phyloP scores from a whole-genome alignment of 2,113 vertebrate genomes.

The Piaya cayana region DNA sequence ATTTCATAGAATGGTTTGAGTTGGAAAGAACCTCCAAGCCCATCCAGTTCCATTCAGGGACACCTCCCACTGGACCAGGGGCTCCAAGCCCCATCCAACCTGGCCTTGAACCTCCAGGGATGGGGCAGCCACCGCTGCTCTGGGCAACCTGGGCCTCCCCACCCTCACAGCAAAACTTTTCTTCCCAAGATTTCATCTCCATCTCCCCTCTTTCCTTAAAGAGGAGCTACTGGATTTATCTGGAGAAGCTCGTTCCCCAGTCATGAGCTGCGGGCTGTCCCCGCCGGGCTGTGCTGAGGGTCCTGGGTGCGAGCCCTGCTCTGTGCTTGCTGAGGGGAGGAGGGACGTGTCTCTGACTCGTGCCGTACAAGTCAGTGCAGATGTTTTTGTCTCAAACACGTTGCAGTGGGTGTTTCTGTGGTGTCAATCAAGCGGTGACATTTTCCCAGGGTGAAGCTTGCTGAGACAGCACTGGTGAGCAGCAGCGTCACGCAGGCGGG shows the following conservation, averaged over 20 bases:
- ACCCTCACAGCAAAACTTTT: too few species aligned
- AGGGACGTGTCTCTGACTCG: background rate
- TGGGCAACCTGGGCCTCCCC: too few species aligned
- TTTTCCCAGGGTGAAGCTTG: slow-evolving; percentile 48
- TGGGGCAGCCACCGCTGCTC: too few species aligned
- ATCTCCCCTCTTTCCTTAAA: too few species aligned
- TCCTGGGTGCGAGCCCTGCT: background rate
- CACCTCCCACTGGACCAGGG: too few species aligned
- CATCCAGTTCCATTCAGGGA: too few species aligned
- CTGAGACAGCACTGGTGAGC: slow-evolving; percentile 46
- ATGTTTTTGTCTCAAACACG: slow-evolving; percentile 30
- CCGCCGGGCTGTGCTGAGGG: background rate
- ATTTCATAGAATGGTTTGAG: background rate
- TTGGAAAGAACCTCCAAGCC: too few species aligned
- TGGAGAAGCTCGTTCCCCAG: background rate
- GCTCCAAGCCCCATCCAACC: too few species aligned
- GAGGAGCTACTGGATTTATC: background rate
- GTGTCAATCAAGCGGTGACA: slow-evolving; percentile 26
- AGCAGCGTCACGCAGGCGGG: background rate
- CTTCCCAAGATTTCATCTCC: too few species aligned
- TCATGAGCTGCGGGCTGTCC: background rate
- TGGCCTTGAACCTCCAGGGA: too few species aligned
- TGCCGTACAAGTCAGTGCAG: slow-evolving; percentile 22
- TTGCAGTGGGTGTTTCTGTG: slow-evolving; percentile 28
- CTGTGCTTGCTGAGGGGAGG: fast-evolving